A percentile compares a stretch with the other conserved stretches of the same genome.
Conservation (phyloP, 2,113 vertebrate genomes). For the Mungos mungo region DNA sequence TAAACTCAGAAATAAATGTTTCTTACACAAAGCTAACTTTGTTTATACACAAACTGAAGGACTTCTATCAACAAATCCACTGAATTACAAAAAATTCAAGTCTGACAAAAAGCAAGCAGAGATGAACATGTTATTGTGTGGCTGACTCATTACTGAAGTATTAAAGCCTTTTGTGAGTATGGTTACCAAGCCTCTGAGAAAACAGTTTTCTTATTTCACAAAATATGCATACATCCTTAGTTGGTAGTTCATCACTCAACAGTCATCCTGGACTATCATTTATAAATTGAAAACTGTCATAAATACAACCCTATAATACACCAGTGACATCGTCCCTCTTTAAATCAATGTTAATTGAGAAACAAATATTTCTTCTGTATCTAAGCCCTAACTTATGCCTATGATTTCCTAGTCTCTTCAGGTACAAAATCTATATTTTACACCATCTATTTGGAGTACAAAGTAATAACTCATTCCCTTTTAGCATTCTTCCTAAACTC, state of each 20-base stretch:
- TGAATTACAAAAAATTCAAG: neutral
- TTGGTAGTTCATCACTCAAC: neutral
- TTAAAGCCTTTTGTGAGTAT: neutral
- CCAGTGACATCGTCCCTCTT: neutral
- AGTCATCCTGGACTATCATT: neutral
- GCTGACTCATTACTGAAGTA: neutral
- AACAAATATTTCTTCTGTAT: neutral
- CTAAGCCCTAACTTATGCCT: neutral
- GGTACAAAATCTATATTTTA: neutral
- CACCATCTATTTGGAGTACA: neutral
- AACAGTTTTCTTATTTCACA: neutral
- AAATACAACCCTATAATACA: neutral
- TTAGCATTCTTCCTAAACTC: neutral
- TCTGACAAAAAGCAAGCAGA: neutral
- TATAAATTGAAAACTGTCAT: neutral
- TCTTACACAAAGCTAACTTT: neutral
- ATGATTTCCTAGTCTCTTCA: neutral
- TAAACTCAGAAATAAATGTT: neutral
- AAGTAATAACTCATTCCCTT: neutral
- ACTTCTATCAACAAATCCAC: neutral
- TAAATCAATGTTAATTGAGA: neutral
- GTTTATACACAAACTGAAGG: neutral
- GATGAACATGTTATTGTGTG: neutral
- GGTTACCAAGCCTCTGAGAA: neutral
- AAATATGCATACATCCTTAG: neutral